Evolutionary conservation across 2,888 invertebrate species (phyloP), one percentile per base, ranked within the genome.

Genomic region (Pristionchus mayeri): DNA sequence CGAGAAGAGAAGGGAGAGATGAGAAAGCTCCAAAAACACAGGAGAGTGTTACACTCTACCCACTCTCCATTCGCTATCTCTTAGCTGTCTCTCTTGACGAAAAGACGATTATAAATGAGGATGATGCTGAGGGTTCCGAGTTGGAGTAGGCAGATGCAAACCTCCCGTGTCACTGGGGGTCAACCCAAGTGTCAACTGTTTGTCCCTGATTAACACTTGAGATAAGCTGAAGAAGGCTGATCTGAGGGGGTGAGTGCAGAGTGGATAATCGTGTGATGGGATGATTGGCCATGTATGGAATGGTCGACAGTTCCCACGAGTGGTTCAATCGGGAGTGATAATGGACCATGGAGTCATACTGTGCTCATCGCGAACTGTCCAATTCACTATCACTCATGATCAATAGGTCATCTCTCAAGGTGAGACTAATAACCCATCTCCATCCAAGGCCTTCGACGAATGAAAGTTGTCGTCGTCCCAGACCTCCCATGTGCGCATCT

Each of bases 11-110:
- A 44, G 75, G n/a, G n/a, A 24, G 67, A 16, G 75, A 40, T 44
- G 48, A 48, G 48, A 75, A 75, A 75, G 75, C 75, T 75, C 75
- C 75, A 75, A 75, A 75, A 75, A 75, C 75, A 48, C 44, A 24
- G 44, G 24, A 40, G 30, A 63, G 75, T 75, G 40, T 48, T 37
- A 75, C 75, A 27, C 48, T 44, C 75, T 75, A 24, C 37, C 67
- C 67, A 21, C 75, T 75, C 75, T 3, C 75, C 48, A 44, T 75
- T 48, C 48, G n/a, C 75, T 27, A 48, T 75, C 48, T 75, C 75
- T 44, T 75, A 67, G 67, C 67, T 63, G 30, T 63, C 63, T 63
- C 37, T 67, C 37, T 67, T 37, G 67, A 37, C 67, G 67, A 37
- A 67, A 27, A 67, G 67, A 67, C 67, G 67, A 67, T 67, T 37